A percentile compares a stretch with the other conserved stretches of the same genome.
phyloP scores from a whole-genome alignment of 2,113 vertebrate species.

The Seriola quinqueradiata region DNA sequence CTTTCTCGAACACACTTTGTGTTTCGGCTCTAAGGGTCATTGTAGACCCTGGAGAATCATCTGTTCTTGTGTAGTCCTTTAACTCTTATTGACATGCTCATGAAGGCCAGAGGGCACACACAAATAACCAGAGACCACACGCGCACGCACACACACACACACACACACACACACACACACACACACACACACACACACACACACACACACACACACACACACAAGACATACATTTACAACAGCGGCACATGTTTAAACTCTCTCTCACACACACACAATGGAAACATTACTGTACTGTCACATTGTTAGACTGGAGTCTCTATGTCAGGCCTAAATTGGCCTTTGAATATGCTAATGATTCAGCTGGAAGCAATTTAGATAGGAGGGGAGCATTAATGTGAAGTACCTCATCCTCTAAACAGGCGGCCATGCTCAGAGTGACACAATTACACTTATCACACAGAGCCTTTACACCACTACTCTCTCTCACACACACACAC shows the following conservation, averaged over 20 bases:
- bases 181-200: not conserved
- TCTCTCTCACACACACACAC: not conserved
- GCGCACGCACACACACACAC: not conserved
- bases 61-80: slow-evolving; percentile 62
- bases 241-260: slow-evolving; percentile 6
- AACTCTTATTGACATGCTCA: slow-evolving; percentile 69
- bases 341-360: slow-evolving; percentile 70
- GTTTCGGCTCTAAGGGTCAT: slow-evolving; percentile 63
- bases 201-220: not conserved
- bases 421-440: slow-evolving; percentile 51
- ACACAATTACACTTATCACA: slow-evolving; percentile 61
- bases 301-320: slow-evolving; percentile 46
- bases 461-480: slow-evolving; percentile 36
- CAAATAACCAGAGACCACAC: slow-evolving; percentile 10
- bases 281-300: slow-evolving; percentile 23
- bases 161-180: not conserved
- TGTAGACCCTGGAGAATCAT: slow-evolving; percentile 63
- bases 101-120: slow-evolving; percentile 29
- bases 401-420: slow-evolving; percentile 54
- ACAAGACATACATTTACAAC: slow-evolving; percentile 22
- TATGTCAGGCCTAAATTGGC: slow-evolving; percentile 62
- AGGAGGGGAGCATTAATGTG: slow-evolving; percentile 56
- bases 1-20: slow-evolving; percentile 59
- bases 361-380: slow-evolving; percentile 63
- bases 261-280: slow-evolving; percentile 10